Evolutionary conservation across 2,113 vertebrate species (phyloP).

Genomic region (Tylochromis polylepis): DNA sequence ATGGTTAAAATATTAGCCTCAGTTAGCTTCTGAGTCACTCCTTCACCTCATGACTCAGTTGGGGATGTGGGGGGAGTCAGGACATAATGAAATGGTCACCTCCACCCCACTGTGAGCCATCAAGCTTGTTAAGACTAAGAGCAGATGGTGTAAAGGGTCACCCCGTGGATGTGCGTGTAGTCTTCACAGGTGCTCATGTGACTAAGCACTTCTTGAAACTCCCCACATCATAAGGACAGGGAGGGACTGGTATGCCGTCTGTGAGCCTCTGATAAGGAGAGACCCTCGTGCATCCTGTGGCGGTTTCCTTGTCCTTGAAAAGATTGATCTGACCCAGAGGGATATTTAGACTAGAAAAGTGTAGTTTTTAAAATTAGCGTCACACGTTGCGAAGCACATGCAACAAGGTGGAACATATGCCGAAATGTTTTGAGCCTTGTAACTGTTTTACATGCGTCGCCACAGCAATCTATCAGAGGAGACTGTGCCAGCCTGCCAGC

Average conservation of each 20-base stretch:
- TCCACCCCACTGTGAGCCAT: constrained; percentile 7
- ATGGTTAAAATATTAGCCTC: background rate
- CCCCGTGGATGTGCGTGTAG: background rate
- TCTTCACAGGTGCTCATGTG: constrained; percentile 29
- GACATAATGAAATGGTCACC: constrained; percentile 26
- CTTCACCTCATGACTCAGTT: constrained; percentile 22
- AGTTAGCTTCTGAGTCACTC: constrained; percentile 27
- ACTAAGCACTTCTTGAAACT: constrained; percentile 52
- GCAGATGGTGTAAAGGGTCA: constrained; percentile 34
- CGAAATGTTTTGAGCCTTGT: background rate
- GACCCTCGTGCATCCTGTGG: background rate
- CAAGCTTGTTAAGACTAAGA: constrained; percentile 42
- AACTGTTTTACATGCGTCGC: background rate
- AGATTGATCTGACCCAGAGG: constrained; percentile 13
- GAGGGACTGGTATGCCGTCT: constrained; percentile 19
- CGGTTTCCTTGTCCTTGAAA: constrained; percentile 25
- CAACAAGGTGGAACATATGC: background rate
- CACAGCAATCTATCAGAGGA: background rate
- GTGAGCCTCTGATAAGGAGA: constrained; percentile 56
- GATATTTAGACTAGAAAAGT: background rate
- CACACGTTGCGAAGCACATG: background rate
- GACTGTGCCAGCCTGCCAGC: background rate
- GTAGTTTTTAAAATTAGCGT: background rate
- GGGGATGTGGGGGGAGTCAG: constrained; percentile 19
- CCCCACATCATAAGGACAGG: background rate